Base-by-base conservation (phyloP, 2,113 vertebrate species). In the Nettapus auritus region DNA sequence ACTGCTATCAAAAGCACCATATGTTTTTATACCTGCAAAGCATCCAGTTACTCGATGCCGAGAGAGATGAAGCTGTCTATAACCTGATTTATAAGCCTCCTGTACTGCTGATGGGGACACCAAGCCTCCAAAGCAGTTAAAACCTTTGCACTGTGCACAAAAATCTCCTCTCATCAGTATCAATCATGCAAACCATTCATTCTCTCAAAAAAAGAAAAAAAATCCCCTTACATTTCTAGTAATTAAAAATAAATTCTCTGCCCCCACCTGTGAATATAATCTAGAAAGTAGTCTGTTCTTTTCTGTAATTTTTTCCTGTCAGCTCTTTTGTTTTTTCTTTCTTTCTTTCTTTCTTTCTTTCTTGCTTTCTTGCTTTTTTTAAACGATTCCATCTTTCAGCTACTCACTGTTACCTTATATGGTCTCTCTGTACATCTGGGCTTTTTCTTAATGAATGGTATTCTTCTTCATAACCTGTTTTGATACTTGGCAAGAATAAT, bases 281-380 rank as follows among this genome's bases (percentile, higher is more conserved):
- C 70, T 76, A 53, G 92, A 91, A 94, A 52, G 18, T 77, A 77
- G 31, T 6, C 25, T 19, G 11, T 87, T 94, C 52, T 82, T 95
- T 95, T 90, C 48, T 89, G 59, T 78, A 89, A 89, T 60, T 95
- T 89, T 33, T 89, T 89, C 59, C 68, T 89, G 40, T 86, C 80
- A 93, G 28, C 28, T 80, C 22, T 87, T 17, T 73, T 1, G 3
- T 62, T 28, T 36, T 25, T 17, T 46, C 28, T 21, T 53, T 73
- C 36, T 8, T 75, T 66, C 19, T 46, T 20, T 40, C 11, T 25
- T 17, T 46, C 28, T 21, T 53, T 73, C 36, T 8, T 75, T 66
- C 19, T 46, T 20, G n/a, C 34, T 62, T 62, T 62, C 26, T 20
- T 10, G 40, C 26, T 25, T 57, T 73, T 53, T 8, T 93, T 66